Base-by-base conservation (phyloP, 2,113 vertebrate species). In the Uropsilus gracilis region DNA sequence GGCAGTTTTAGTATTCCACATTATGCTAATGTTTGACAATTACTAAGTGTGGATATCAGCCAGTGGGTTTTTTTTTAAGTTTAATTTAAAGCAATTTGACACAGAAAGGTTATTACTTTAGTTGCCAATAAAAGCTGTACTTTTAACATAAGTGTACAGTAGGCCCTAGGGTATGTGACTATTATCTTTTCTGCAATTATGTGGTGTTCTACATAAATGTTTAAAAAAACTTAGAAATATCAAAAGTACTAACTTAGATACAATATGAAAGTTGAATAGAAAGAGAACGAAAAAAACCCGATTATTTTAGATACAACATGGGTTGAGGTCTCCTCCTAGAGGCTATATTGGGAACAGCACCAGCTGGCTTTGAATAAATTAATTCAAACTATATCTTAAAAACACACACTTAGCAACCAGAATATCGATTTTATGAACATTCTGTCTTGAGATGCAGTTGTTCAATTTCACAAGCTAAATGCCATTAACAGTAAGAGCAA, bases 11-110 rank as follows among this genome's bases (percentile, higher is more conserved):
- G 97, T 96, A 98, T 98, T 98, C 97, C 96, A 97, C 96, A 97
- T 98, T 98, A 98, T 98, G 98, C 96, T 98, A 98, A 98, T 98
- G 97, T 98, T 98, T 98, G 97, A 98, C 98, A 98, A 98, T 98
- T 98, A 98, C 98, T 98, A 98, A 98, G 97, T 98, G 98, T 98
- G 98, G 97, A 97, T 98, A 98, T 98, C 98, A 98, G 98, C 97
- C 97, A 97, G 97, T 96, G 46, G 92, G 83, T 97, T 98, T 98
- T 96, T 95, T 98, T 98, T 98, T 84, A 97, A 98, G 98, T 98
- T 99, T 98, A 98, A 98, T 98, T 98, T 98, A 98, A 98, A 98
- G 98, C 98, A 98, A 98, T 99, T 98, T 98, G 98, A 98, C 98
- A 98, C 94, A 97, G 98, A 98, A 98, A 98, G 98, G 98, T 98